Evolutionary conservation across 2,888 invertebrate genomes (phyloP), one percentile per base, ranked within the genome.

Genomic region (Melikaiella ostensackeni): DNA sequence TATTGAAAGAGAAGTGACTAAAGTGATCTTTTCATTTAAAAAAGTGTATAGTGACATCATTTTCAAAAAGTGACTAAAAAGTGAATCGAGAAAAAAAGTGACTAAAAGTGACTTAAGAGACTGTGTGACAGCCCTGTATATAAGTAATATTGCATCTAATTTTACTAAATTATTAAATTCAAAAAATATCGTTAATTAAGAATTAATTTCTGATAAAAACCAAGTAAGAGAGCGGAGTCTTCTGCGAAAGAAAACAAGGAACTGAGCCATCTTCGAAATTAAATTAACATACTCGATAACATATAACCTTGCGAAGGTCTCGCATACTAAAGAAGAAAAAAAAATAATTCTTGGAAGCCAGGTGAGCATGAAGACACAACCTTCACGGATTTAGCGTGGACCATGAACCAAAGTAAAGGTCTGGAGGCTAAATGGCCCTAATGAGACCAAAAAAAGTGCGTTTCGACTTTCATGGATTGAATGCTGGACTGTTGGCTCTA

Each of bases 261-360:
- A 66, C 27, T 66, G 24, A 66, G 24, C 24, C 7, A 24, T 42
- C 24, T 1, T 19, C 46, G 42, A 66, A 66, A 66, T 66, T 4
- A 27, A 66, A 66, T 66, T 66, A 66, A 27, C 27, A 66, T 66
- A 27, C 46, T 59, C 27, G 59, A 42, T 66, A 46, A 50, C 46
- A 66, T 66, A 46, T 46, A 50, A 66, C 66, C 66, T 66, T 66
- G 66, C 9, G 66, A 66, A 66, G 66, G 66, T 66, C 66, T 46
- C 46, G 24, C n/a, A 66, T 59, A 59, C 13, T 21, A 24, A 24
- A 19, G 19, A 46, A 46, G 42, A 66, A 19, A 24, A 38, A 38
- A 66, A 46, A 38, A 42, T 2, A n/a, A 46, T 66, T 66, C 66
- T 46, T 24, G 42, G 46, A 66, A 66, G 19, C 66, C 66, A 66